Base-by-base conservation (phyloP, 2,113 vertebrate species). In the Solea solea region DNA sequence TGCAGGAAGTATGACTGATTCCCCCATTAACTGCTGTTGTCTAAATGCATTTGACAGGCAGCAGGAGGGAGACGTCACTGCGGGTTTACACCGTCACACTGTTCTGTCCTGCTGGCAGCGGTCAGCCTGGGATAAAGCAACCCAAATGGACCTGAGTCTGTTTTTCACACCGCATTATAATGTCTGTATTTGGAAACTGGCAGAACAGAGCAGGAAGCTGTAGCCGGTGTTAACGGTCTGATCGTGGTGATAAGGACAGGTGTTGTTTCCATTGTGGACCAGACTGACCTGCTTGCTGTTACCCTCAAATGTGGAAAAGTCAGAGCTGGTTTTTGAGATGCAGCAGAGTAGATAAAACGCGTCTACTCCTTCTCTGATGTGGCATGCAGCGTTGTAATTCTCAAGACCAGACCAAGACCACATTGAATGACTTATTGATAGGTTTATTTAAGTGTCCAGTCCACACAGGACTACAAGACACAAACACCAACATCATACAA, bases 11-110 rank as follows among this genome's bases (percentile, higher is more conserved):
- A 15, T 57, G 52, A 14, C 46, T 55, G 69, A 68, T 66, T 72
- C 68, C 63, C 27, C 15, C 39, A 61, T 54, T 69, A 52, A 57
- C 60, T 65, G 6, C 42, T 57, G 58, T 12, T 46, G 39, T 56
- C 39, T 78, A 49, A 84, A 81, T 67, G 40, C 39, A 41, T 48
- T 7, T 59, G 88, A 81, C 90, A 82, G 58, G 68, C 74, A 72
- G 56, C 60, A 41, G 5, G 16, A 63, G 54, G 59, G 57, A 49
- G 48, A 72, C 0, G 74, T 74, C 81, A 74, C 42, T 52, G 48
- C 52, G 52, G 9, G 42, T 84, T 79, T 12, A 69, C 8, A 46
- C 50, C 2, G 72, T 69, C 80, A 65, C 68, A 62, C 28, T 9
- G 8, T 10, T 28, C 51, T 78, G 82, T 86, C 87, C 57, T 51